Evolutionary conservation across 2,888 invertebrate species (phyloP).

Genomic region (Actias luna): DNA sequence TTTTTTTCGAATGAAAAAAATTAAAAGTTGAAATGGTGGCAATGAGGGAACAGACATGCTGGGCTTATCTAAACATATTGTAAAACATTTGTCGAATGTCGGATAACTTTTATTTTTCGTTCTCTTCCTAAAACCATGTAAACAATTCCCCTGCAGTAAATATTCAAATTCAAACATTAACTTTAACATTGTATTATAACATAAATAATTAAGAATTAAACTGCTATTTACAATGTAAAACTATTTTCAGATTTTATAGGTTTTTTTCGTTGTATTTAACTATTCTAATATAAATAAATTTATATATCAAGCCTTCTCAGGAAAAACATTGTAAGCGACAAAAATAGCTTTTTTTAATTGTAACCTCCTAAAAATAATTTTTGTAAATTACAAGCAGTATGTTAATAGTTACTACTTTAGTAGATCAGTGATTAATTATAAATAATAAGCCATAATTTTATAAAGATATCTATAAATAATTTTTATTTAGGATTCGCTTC

Average conservation of each 20-base stretch:
- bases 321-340: too few relatives aligned
- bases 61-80: not conserved
- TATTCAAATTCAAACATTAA: not conserved
- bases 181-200: not conserved
- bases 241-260: not conserved
- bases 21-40: slow-evolving; percentile 3
- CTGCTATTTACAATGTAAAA: not conserved
- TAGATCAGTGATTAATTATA: too few relatives aligned
- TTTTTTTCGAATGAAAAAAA: not conserved
- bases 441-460: too few relatives aligned
- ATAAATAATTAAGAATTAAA: not conserved
- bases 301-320: too few relatives aligned
- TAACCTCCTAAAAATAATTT: too few relatives aligned
- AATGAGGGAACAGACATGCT: slow-evolving; percentile 5
- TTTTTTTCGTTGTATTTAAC: too few relatives aligned
- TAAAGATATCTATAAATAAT: too few relatives aligned
- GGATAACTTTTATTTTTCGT: not conserved
- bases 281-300: too few relatives aligned
- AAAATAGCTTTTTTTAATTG: too few relatives aligned
- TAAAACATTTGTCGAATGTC: not conserved
- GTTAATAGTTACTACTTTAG: too few relatives aligned
- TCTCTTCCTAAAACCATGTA: not conserved
- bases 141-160: not conserved
- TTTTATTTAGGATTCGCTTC: too few relatives aligned
- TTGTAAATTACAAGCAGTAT: too few relatives aligned